Evolutionary conservation across 2,113 vertebrate genomes (phyloP).

Genomic region (Turnix velox): DNA sequence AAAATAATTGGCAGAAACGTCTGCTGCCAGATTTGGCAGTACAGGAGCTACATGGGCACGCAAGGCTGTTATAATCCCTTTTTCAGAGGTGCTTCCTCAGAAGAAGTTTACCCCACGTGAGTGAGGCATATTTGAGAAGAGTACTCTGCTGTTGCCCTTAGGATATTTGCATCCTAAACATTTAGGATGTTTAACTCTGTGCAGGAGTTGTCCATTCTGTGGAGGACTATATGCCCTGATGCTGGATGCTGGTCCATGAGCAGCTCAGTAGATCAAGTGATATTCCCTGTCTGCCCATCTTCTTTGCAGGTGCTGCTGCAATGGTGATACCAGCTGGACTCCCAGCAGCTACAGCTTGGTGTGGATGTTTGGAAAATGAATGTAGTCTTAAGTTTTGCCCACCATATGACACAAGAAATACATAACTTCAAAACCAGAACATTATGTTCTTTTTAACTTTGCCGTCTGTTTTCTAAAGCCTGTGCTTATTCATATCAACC

Average conservation of each 20-base stretch:
- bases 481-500: neutral
- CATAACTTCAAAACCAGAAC: neutral
- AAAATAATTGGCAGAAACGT: constrained; percentile 49
- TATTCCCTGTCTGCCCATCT: neutral
- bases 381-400: neutral
- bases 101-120: neutral
- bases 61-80: neutral
- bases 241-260: neutral
- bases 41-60: neutral
- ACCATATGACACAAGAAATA: accelerated
- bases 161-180: too few relatives aligned
- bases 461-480: neutral
- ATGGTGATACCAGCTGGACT: neutral
- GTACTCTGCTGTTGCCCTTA: neutral
- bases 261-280: neutral
- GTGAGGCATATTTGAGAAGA: neutral
- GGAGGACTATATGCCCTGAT: neutral
- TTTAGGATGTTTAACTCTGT: neutral
- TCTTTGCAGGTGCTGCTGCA: neutral
- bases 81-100: neutral
- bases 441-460: neutral
- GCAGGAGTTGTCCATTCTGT: neutral
- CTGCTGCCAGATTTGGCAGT: constrained; percentile 30
- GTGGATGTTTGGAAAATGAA: neutral
- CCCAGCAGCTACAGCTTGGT: neutral